Evolutionary conservation across 2,888 invertebrate genomes (phyloP), one percentile per base, ranked within the genome.

Genomic region (Tenthredo notha): DNA sequence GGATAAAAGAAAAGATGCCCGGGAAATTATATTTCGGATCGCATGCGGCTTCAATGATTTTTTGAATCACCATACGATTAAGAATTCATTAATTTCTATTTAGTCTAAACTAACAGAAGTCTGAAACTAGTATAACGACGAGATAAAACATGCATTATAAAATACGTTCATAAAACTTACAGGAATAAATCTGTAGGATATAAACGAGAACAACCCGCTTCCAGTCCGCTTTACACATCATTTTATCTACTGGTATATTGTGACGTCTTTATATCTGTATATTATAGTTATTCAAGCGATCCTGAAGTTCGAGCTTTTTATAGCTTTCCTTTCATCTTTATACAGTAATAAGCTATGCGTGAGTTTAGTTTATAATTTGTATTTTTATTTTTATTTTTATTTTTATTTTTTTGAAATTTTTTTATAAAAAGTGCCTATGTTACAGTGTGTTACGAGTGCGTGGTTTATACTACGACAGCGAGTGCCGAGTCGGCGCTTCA

Each of bases 401-500:
- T 65, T 61, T 67, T 37, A 7, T 47, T 77, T 10, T 87, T 87
- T 87, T 33, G 4, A 33, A 86, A n/a, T n/a, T 86, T 89, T 70
- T 61, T 89, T 89, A 89, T 89, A 92, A 91, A 90, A 92, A 91
- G 91, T 90, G 90, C 90, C 92, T 92, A 92, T 90, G 90, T 91
- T 92, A 90, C 91, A 92, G 91, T 92, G 92, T 92, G 91, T 89
- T 80, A 80, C 77, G 77, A 54, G 92, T 92, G 92, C 92, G 77
- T 80, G 80, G 91, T 91, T 92, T 91, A 92, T 91, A 92, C 92
- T 92, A 92, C 92, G 90, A 90, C 92, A 92, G 92, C 91, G 91
- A 90, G 90, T 90, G 92, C 92, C 92, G 92, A 91, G 92, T 92
- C 92, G 92, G 92, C 92, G 92, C 92, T 92, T 92, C 92, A 91